Percentiles rank a stretch among this genome's conserved stretches.
These are phyloP conservation scores for Rutilus rutilus DNA, from an alignment of 2,113 vertebrate species.

Conservation along the genomic window DNA sequence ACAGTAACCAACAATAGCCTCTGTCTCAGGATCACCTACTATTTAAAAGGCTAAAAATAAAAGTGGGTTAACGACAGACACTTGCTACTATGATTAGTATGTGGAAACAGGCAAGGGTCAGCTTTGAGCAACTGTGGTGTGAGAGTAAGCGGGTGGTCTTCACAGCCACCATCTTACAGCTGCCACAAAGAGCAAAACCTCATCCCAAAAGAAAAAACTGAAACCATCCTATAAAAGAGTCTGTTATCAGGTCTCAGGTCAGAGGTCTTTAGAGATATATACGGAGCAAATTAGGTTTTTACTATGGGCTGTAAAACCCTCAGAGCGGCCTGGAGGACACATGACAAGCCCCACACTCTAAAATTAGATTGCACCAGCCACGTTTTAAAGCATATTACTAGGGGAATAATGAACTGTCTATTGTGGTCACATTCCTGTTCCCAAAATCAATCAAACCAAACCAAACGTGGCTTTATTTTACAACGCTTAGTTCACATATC, in stretches of 20 bases:
- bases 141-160: slow-evolving; percentile 60
- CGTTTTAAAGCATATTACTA: not conserved
- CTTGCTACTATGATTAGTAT: slow-evolving; percentile 71
- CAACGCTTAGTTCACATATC: no score
- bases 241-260: slow-evolving; percentile 29
- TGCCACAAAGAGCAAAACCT: slow-evolving; percentile 45
- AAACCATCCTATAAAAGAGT: slow-evolving; percentile 27
- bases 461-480: not conserved
- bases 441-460: not conserved
- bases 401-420: not conserved
- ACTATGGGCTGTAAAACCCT: not conserved
- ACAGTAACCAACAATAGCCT: slow-evolving; percentile 11
- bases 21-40: slow-evolving; percentile 52
- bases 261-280: slow-evolving; percentile 7
- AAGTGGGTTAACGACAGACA: slow-evolving; percentile 66
- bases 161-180: slow-evolving; percentile 50
- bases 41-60: slow-evolving; percentile 70
- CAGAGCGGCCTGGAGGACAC: not conserved
- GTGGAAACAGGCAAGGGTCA: slow-evolving; percentile 53
- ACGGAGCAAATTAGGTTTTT: slow-evolving; percentile 2
- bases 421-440: not conserved
- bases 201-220: not conserved
- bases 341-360: not conserved
- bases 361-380: not conserved
- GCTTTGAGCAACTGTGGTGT: slow-evolving; percentile 62